Base-by-base conservation (phyloP, 2,797 vertebrate genomes). In the Eulemur coronatus region DNA sequence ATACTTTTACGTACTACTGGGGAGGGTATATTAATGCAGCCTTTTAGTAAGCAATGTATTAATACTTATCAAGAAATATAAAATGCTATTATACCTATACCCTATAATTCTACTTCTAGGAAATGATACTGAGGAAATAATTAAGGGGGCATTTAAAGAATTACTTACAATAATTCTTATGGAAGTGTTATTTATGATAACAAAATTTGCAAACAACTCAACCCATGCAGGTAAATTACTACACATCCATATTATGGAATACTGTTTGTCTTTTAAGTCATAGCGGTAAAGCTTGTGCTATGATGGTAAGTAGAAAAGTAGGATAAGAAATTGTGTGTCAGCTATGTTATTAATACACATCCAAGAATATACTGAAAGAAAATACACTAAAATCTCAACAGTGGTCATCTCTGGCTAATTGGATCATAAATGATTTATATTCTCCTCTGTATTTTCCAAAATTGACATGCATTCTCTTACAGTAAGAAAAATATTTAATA, bases 401-500 rank as follows among this genome's bases (percentile, higher is more conserved):
- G 18, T 43, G 41, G 50, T 59, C 65, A 75, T 79, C 33, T 94
- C 76, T 61, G 41, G 72, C 52, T 89, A 76, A 41, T 33, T 78
- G 26, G 63, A 84, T 80, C 72, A 91, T 43, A 17, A 91, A 26
- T 72, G 46, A 87, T 94, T 80, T 91, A 87, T 38, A 33, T 79
- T 91, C 55, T 89, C 14, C 57, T 67, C 35, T 46, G 2, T 85
- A 88, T 93, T 92, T 89, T 92, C 63, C 41, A 61, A 2, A 55
- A 85, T 73, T 80, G 63, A 63, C 38, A 90, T n/a, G 55, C 7
- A 87, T 72, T 95, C 24, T 87, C 38, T 95, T 82, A 59, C 70
- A 75, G n/a, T 79, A 75, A 96, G n/a, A 96, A 95, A 80, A 95
- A 85, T 59, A 87, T 28, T 59, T 89, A 95, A 93, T 65, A 65